Evolutionary conservation across 2,888 invertebrate genomes (phyloP).

Genomic region (Lepidonotus clava): DNA sequence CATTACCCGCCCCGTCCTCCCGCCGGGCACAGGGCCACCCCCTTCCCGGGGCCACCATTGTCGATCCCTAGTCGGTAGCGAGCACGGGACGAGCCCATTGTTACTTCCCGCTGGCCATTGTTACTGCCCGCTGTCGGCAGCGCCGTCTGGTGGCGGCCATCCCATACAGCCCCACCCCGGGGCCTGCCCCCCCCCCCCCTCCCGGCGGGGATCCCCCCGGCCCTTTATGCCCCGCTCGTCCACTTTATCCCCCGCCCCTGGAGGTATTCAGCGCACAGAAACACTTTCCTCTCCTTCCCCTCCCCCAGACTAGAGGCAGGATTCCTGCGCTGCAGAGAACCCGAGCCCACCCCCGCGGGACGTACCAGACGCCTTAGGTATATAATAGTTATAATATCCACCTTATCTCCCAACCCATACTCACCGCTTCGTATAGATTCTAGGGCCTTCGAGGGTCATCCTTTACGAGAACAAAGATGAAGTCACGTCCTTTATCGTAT

Average conservation of each 20-base stretch:
- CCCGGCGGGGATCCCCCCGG: neutral
- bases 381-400: too few species aligned
- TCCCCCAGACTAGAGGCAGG: neutral
- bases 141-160: neutral
- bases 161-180: neutral
- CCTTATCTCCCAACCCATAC: too few species aligned
- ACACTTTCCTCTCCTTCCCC: neutral
- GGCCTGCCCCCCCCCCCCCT: neutral
- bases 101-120: neutral
- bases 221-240: too few species aligned
- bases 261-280: slow-evolving; percentile 14
- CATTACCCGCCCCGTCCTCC: neutral
- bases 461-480: too few species aligned
- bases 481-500: too few species aligned
- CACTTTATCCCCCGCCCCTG: neutral
- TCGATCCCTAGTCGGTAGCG: slow-evolving; percentile 5
- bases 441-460: too few species aligned
- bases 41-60: neutral
- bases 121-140: neutral
- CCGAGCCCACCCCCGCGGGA: too few species aligned
- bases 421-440: too few species aligned
- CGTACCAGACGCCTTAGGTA: too few species aligned
- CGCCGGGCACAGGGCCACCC: neutral
- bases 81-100: neutral
- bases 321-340: too few species aligned